A percentile compares a stretch with the other conserved stretches of the same genome.
Evolutionary conservation across 2,797 vertebrate genomes (phyloP).

Genomic region (Sebastes itinus): DNA sequence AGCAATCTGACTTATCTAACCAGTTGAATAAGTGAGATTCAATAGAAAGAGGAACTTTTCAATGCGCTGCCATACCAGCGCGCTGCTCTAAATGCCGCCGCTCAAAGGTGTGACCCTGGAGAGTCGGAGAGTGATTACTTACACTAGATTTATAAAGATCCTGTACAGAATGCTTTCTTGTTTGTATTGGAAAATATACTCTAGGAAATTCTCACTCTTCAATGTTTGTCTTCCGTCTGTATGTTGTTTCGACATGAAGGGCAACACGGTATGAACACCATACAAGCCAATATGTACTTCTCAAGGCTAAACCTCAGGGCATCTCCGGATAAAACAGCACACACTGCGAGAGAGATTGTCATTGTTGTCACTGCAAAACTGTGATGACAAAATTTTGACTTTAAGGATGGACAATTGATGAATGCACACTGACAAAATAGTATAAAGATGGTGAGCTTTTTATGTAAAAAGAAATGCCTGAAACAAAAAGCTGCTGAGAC

Average conservation of each 20-base stretch:
- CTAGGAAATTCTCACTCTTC: neutral
- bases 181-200: neutral
- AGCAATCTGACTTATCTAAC: slow-evolving; percentile 51
- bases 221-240: neutral
- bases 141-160: slow-evolving; percentile 3
- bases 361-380: neutral
- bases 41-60: slow-evolving; percentile 45
- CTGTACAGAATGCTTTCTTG: neutral
- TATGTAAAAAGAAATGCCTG: slow-evolving; percentile 8
- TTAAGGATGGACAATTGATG: neutral
- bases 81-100: slow-evolving; percentile 20
- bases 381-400: neutral
- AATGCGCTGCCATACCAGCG: slow-evolving; percentile 1
- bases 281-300: neutral
- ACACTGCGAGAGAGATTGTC: neutral
- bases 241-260: neutral
- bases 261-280: neutral
- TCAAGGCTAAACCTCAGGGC: neutral
- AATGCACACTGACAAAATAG: slow-evolving; percentile 12
- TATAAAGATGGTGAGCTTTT: neutral
- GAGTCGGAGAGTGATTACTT: neutral
- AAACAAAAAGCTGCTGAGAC: slow-evolving; percentile 14
- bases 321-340: neutral
- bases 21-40: slow-evolving; percentile 55
- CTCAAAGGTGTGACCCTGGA: slow-evolving; percentile 20